Evolutionary conservation across 2,888 invertebrate genomes (phyloP), one percentile per base, ranked within the genome.

Genomic region (Deilephila porcellus): DNA sequence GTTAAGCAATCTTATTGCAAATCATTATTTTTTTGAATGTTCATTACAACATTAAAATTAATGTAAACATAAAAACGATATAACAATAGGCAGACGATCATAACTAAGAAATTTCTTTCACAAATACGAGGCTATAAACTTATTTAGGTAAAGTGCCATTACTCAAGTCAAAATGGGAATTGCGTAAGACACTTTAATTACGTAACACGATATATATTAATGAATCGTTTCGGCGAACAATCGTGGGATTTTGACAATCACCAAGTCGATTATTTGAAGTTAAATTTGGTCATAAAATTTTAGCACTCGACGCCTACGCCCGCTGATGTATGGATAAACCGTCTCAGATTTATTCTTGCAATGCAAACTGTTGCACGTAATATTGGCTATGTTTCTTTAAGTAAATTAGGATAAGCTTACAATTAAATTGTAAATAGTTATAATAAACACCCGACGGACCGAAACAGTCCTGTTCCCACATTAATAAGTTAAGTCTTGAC

Each of bases 251-350:
- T 60, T 71, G 62, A 71, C 63, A 73, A 71, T 73, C 73, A 56
- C 60, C 45, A 52, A 20, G 60, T 37, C 60, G 60, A 76, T 78
- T 72, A 74, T 74, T 75, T 76, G 62, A 32, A 73, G 76, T 75
- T 76, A 53, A 74, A 62, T 72, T 73, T 63, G 73, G 74, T 74
- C 73, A 76, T 78, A 73, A 77, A 76, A 72, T 77, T 76, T 76
- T 73, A 76, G 74, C 74, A 76, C 77, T 67, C 74, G 71, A 74
- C 76, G 73, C 78, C 73, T 32, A 73, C 73, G 71, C 25, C 37
- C 7, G 45, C 52, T 70, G 45, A 67, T 72, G 59, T 25, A 56
- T 67, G 64, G 56, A 53, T 56, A 64, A 72, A 67, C 72, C 32
- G 37, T 29, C 59, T 20, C n/a, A 34, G 64, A 64, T 72, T 72